Evolutionary conservation across 2,797 vertebrate genomes (phyloP).

Genomic region (Sebastes umbrosus): DNA sequence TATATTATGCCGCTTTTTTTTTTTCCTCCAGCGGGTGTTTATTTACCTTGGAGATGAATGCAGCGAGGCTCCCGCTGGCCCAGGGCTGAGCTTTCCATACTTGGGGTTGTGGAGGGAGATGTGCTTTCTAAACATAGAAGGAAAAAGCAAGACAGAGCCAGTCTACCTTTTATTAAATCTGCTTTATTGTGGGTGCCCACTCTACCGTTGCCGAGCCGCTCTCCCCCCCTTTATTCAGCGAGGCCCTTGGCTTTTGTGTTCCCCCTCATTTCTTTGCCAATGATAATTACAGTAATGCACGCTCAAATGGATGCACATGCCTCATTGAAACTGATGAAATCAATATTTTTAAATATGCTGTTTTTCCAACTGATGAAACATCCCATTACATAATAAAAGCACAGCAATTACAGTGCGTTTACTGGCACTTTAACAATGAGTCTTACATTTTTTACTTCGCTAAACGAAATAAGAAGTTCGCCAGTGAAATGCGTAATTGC

Average conservation of each 20-base stretch:
- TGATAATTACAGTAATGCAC: conserved; percentile 42
- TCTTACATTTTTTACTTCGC: background rate
- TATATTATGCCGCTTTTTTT: conserved; percentile 24
- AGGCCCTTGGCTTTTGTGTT: background rate
- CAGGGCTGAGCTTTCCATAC: conserved; percentile 13
- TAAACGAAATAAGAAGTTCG: conserved; percentile 7
- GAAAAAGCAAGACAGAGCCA: background rate
- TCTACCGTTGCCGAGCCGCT: conserved; percentile 7
- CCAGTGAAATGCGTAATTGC: background rate
- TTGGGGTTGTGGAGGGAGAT: conserved; percentile 23
- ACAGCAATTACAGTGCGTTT: conserved; percentile 4
- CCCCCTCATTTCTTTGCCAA: background rate
- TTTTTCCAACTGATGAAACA: conserved; percentile 44
- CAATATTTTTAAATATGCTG: conserved; percentile 42
- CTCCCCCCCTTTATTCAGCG: background rate
- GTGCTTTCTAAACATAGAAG: conserved; percentile 28
- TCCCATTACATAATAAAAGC: conserved; percentile 38
- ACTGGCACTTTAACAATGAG: conserved; percentile 16
- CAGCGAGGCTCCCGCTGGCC: conserved; percentile 33
- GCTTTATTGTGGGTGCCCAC: conserved; percentile 11
- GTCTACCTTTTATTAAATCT: conserved; percentile 32
- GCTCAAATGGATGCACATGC: conserved; percentile 16
- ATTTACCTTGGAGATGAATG: conserved; percentile 68
- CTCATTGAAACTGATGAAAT: conserved; percentile 50
- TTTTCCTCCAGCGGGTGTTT: conserved; percentile 50